phyloP scores from a whole-genome alignment of 2,888 invertebrate genomes.

The Orgyia antiqua region DNA sequence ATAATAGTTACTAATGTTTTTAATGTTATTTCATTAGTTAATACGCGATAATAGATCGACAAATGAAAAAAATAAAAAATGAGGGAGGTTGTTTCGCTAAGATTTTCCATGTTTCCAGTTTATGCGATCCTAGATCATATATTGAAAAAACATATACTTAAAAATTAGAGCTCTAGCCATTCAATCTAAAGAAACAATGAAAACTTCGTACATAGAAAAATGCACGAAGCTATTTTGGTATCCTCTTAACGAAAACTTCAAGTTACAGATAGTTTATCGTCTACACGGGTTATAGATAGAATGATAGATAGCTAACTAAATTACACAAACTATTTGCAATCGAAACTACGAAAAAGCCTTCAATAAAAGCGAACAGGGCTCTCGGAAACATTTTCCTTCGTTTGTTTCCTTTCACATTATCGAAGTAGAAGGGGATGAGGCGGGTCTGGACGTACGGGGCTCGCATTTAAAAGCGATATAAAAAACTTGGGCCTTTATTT shows the following conservation, averaged over 20 bases:
- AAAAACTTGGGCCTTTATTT: conserved; percentile 75
- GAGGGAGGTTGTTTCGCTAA: no score
- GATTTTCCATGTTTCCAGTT: no score
- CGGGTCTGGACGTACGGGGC: conserved; percentile 62
- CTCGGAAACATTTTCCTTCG: conserved; percentile 74
- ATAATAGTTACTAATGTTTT: no score
- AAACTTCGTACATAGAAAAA: no score
- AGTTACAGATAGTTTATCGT: conserved; percentile 40
- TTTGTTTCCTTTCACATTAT: conserved; percentile 75
- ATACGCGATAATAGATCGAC: no score
- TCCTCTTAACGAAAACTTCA: conserved; percentile 43
- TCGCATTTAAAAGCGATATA: conserved; percentile 77
- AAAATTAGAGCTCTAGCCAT: no score
- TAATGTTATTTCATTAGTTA: no score
- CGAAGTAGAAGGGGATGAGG: conserved; percentile 64
- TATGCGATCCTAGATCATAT: no score
- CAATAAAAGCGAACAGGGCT: conserved; percentile 68
- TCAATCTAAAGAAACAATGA: no score
- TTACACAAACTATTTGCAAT: conserved; percentile 75
- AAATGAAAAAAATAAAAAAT: no score
- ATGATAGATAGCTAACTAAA: conserved; percentile 64
- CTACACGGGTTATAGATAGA: conserved; percentile 46
- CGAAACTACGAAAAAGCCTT: conserved; percentile 65
- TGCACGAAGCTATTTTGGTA: no score
- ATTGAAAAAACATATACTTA: no score